Evolutionary conservation across 1,140 invertebrate genomes (phyloP).

Genomic region (Zaprionus africanus): DNA sequence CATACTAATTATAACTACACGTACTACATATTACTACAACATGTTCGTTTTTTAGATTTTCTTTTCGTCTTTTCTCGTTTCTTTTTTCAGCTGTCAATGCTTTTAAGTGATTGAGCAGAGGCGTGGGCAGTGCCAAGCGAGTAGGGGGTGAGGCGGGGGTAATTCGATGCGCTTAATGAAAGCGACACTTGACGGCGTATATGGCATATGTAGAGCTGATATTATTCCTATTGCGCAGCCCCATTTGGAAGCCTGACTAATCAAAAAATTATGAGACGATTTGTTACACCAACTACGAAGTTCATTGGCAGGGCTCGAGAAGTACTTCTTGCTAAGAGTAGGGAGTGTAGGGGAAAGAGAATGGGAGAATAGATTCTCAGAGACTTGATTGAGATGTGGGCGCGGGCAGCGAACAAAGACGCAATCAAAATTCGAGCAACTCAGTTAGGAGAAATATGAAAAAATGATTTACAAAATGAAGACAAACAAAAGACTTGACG

Average conservation of each 20-base stretch:
- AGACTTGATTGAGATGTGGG: slow-evolving; percentile 70
- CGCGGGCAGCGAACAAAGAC: slow-evolving; percentile 37
- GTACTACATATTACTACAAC: too few species aligned
- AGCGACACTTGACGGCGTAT: slow-evolving; percentile 60
- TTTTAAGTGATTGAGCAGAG: slow-evolving; percentile 29
- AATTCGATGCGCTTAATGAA: slow-evolving; percentile 78
- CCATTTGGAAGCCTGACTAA: slow-evolving; percentile 64
- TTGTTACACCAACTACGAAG: slow-evolving; percentile 63
- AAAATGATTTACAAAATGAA: slow-evolving; percentile 9
- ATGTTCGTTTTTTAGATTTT: slow-evolving; percentile 16
- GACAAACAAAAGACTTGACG: slow-evolving; percentile 7
- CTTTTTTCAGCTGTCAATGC: slow-evolving; percentile 53
- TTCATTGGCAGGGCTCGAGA: slow-evolving; percentile 36
- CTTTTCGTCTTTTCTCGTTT: slow-evolving; percentile 5
- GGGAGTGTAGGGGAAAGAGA: slow-evolving; percentile 4
- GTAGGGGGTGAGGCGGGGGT: background rate
- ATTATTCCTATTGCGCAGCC: slow-evolving; percentile 12
- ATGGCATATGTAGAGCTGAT: slow-evolving; percentile 20
- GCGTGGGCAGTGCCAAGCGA: background rate
- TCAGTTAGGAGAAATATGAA: background rate
- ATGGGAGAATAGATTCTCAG: slow-evolving; percentile 29
- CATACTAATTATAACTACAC: too few species aligned
- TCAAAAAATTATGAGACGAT: slow-evolving; percentile 74
- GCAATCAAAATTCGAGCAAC: slow-evolving; percentile 32
- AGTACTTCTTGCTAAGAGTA: slow-evolving; percentile 19